Percentiles rank a stretch among this genome's conserved stretches.
Evolutionary conservation across 2,888 invertebrate genomes (phyloP).

Genomic region (Apeira syringaria): DNA sequence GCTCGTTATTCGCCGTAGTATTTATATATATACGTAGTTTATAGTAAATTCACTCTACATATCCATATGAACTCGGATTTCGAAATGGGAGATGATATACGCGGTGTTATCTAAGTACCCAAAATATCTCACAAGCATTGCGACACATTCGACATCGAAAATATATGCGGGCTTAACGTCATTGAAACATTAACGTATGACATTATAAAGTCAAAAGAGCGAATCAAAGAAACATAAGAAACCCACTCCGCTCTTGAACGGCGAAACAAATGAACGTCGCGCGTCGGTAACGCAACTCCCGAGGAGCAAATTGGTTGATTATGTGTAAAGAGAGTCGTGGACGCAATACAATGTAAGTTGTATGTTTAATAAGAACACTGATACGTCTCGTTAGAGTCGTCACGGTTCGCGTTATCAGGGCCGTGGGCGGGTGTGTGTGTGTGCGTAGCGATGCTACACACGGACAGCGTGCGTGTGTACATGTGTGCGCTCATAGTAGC

Average conservation of each 20-base stretch:
- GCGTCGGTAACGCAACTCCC: slow-evolving; percentile 44
- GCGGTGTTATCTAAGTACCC: too few species aligned
- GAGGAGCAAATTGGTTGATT: slow-evolving; percentile 66
- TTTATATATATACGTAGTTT: too few species aligned
- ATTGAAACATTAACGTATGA: too few species aligned
- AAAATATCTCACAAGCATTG: too few species aligned
- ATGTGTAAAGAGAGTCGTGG: slow-evolving; percentile 69
- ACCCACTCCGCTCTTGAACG: slow-evolving; percentile 7
- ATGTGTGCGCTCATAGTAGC: slow-evolving; percentile 70
- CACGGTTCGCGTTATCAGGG: slow-evolving; percentile 76
- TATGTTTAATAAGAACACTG: slow-evolving; percentile 71
- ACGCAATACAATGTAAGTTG: slow-evolving; percentile 68
- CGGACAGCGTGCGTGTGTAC: slow-evolving; percentile 43
- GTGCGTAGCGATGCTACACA: slow-evolving; percentile 50
- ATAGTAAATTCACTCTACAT: too few species aligned
- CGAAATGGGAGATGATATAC: too few species aligned
- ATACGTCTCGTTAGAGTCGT: slow-evolving; percentile 62
- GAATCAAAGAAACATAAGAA: neutral
- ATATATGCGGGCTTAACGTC: too few species aligned
- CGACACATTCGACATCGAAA: too few species aligned
- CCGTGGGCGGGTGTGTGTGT: slow-evolving; percentile 66
- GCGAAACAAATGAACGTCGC: slow-evolving; percentile 31
- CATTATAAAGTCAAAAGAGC: too few species aligned
- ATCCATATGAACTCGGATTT: too few species aligned
- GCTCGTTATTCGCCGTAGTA: too few species aligned